Conservation (phyloP, 37 sponge, comb jelly and placozoan species). For the Mnemiopsis leidyi region DNA sequence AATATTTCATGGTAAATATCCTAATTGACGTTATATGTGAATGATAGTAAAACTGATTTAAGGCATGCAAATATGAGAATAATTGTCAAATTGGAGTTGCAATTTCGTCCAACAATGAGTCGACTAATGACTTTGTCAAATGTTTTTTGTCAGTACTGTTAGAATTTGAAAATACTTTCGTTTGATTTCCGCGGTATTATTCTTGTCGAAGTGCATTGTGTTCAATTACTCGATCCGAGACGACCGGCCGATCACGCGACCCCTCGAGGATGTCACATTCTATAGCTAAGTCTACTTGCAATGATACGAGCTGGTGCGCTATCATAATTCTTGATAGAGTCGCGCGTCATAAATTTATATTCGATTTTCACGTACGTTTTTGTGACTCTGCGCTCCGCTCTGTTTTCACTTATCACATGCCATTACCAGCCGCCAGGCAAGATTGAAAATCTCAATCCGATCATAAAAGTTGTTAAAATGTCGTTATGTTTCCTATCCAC, state of each 20-base stretch:
- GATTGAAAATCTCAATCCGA: no score
- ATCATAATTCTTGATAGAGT: background rate
- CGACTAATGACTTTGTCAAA: background rate
- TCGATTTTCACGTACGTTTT: background rate
- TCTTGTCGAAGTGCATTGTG: background rate
- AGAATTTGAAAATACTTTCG: slow-evolving; percentile 13
- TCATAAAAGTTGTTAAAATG: no score
- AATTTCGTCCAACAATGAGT: background rate
- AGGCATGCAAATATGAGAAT: no score
- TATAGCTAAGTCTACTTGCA: background rate
- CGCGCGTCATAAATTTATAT: background rate
- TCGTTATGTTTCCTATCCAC: no score
- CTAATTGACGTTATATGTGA: no score
- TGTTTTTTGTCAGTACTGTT: background rate
- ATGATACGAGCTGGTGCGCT: background rate
- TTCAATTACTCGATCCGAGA: background rate
- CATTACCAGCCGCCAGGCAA: no score
- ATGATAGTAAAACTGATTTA: no score
- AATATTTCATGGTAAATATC: no score
- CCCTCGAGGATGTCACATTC: background rate
- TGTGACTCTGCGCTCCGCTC: no score
- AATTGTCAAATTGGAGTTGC: background rate
- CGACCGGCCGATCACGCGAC: background rate
- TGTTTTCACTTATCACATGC: no score
- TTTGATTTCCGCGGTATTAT: background rate